Evolutionary conservation across 2,888 invertebrate genomes (phyloP).

Genomic region (Zeuzera pyrina): DNA sequence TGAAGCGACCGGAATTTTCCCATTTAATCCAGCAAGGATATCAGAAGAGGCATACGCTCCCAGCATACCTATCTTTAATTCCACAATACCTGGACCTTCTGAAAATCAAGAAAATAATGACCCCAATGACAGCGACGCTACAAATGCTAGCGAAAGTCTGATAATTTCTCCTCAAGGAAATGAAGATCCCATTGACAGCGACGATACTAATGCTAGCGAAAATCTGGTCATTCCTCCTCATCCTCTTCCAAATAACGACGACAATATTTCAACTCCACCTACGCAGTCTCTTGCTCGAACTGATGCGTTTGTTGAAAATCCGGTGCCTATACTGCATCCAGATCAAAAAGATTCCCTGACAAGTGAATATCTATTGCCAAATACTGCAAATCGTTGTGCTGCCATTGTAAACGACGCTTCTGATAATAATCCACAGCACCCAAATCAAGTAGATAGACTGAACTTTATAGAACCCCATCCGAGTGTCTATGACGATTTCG

Average conservation of each 20-base stretch:
- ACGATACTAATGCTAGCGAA: conserved; percentile 2
- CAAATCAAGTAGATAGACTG: too few relatives aligned
- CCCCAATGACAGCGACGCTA: conserved; percentile 3
- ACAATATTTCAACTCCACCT: conserved; percentile 2
- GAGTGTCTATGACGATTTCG: too few relatives aligned
- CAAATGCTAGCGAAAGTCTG: too few relatives aligned
- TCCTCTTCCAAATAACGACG: conserved; percentile 2
- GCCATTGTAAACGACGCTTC: too few relatives aligned
- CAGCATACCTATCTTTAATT: conserved; percentile 12
- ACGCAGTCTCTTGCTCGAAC: background rate
- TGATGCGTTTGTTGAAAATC: conserved; percentile 2
- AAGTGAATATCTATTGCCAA: conserved; percentile 5
- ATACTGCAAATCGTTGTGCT: conserved; percentile 4
- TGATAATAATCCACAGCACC: too few relatives aligned
- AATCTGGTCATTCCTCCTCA: background rate
- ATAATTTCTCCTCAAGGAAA: background rate
- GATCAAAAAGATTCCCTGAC: conserved; percentile 4
- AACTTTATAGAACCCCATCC: too few relatives aligned
- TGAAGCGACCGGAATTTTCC: conserved; percentile 22
- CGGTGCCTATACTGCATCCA: conserved; percentile 4
- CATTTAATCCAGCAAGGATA: conserved; percentile 21
- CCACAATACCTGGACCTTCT: conserved; percentile 11
- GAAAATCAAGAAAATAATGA: conserved; percentile 10
- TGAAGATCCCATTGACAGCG: conserved; percentile 1
- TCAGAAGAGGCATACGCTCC: conserved; percentile 24